phyloP scores from a whole-genome alignment of 2,888 invertebrate species.

The Prosopocoilus inquinatus region DNA sequence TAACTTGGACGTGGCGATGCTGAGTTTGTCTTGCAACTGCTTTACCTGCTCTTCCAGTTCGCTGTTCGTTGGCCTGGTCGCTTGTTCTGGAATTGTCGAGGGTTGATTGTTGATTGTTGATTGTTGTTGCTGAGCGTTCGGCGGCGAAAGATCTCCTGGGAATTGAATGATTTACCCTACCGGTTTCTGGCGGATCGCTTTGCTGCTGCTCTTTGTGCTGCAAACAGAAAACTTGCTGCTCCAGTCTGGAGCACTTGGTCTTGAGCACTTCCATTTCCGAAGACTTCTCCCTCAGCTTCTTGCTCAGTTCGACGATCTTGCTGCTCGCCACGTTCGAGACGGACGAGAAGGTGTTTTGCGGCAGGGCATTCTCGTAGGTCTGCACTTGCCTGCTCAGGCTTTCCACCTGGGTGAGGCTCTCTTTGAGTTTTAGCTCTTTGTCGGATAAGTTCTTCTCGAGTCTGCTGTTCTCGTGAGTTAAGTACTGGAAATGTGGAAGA shows the following conservation, averaged over 20 bases:
- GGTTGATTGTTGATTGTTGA: too few relatives aligned
- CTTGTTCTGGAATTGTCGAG: conserved; percentile 11
- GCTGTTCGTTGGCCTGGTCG: conserved; percentile 21
- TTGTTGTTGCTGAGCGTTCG: too few relatives aligned
- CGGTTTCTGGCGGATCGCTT: neutral
- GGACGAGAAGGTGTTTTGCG: conserved; percentile 53
- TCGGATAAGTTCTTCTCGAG: conserved; percentile 54
- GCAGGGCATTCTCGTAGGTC: conserved; percentile 53
- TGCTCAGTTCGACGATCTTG: conserved; percentile 68
- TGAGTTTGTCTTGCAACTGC: conserved; percentile 61
- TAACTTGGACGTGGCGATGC: conserved; percentile 60
- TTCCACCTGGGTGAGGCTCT: conserved; percentile 49
- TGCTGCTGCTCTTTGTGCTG: conserved; percentile 27
- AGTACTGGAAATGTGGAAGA: conserved; percentile 44
- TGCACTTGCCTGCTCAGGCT: conserved; percentile 54
- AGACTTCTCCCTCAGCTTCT: conserved; percentile 63
- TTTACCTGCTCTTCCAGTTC: conserved; percentile 58
- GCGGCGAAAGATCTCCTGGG: too few relatives aligned
- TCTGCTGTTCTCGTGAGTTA: conserved; percentile 58
- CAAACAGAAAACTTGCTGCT: conserved; percentile 54
- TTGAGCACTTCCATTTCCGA: conserved; percentile 61
- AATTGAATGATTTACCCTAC: too few relatives aligned
- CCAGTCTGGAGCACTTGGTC: conserved; percentile 58
- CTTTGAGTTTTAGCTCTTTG: conserved; percentile 52
- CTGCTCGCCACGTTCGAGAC: conserved; percentile 58